Conservation (phyloP, 2,797 vertebrate species). For the Cyclura pinguis region DNA sequence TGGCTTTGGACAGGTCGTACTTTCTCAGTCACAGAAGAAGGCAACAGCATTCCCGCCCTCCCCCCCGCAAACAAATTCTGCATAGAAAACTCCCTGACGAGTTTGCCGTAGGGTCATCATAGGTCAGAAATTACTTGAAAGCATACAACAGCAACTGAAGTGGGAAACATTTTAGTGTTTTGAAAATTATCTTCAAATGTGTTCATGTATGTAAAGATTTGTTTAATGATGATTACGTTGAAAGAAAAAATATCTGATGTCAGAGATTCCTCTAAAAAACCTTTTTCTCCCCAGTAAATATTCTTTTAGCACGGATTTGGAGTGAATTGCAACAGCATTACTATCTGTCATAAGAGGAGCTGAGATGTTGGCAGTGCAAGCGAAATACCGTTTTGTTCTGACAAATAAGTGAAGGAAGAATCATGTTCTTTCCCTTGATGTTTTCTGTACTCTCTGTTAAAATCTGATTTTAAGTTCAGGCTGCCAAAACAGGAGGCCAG, state of each 20-base stretch:
- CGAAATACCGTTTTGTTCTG: neutral
- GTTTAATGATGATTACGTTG: neutral
- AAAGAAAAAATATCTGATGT: neutral
- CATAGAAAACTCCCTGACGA: too few species aligned
- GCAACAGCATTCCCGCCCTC: too few species aligned
- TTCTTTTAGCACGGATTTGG: constrained; percentile 25
- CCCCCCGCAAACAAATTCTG: too few species aligned
- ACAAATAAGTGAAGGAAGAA: constrained; percentile 3
- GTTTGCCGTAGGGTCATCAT: too few species aligned
- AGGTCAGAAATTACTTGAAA: too few species aligned
- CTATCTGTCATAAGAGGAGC: constrained; percentile 28
- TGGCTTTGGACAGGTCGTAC: too few species aligned
- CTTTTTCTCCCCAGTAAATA: neutral
- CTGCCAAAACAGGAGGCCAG: constrained; percentile 19
- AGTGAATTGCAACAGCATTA: neutral
- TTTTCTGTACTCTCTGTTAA: neutral
- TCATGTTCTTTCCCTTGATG: neutral
- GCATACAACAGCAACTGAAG: neutral
- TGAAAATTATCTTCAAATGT: neutral
- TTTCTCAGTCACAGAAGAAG: too few species aligned
- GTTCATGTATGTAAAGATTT: neutral
- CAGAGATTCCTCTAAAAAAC: neutral
- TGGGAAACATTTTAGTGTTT: neutral
- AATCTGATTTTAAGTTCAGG: constrained; percentile 17
- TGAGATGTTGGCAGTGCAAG: neutral